These are phyloP conservation scores for Australoheros scitulus DNA, from an alignment of 2,113 vertebrate species.

Conservation along the genomic window DNA sequence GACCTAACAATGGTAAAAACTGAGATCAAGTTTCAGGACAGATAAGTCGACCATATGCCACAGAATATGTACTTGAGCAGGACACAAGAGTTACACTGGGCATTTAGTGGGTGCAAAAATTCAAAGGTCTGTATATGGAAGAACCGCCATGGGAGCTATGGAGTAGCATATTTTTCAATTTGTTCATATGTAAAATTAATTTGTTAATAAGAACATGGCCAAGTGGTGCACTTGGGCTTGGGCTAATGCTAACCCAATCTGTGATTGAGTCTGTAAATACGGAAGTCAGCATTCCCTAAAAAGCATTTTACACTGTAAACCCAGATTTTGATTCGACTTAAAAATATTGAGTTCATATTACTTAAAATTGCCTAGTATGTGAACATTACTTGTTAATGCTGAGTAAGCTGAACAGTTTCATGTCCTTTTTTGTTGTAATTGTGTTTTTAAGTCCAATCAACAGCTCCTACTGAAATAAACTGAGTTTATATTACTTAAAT, in stretches of 20 bases:
- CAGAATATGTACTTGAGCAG: not conserved
- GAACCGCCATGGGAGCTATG: not conserved
- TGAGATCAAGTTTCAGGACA: not conserved
- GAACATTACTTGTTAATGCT: too few species aligned
- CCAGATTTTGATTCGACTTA: too few species aligned
- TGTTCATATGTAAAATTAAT: fast-evolving
- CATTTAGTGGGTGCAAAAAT: not conserved
- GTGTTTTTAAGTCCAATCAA: too few species aligned
- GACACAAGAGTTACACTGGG: not conserved
- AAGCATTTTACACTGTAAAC: too few species aligned
- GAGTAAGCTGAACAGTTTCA: too few species aligned
- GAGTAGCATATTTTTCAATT: not conserved
- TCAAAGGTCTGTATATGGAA: not conserved
- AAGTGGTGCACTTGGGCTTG: not conserved
- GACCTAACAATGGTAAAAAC: not conserved
- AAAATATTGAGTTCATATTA: too few species aligned
- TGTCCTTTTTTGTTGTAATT: too few species aligned
- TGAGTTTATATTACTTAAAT: too few species aligned
- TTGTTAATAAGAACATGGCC: not conserved
- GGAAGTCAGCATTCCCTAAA: not conserved
- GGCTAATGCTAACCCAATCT: not conserved
- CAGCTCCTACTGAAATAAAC: too few species aligned
- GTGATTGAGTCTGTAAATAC: not conserved
- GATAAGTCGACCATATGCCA: not conserved
- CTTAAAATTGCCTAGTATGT: too few species aligned